These are phyloP conservation scores for Globicephala melas DNA, from an alignment of 2,113 vertebrate genomes.

Conservation along the genomic window DNA sequence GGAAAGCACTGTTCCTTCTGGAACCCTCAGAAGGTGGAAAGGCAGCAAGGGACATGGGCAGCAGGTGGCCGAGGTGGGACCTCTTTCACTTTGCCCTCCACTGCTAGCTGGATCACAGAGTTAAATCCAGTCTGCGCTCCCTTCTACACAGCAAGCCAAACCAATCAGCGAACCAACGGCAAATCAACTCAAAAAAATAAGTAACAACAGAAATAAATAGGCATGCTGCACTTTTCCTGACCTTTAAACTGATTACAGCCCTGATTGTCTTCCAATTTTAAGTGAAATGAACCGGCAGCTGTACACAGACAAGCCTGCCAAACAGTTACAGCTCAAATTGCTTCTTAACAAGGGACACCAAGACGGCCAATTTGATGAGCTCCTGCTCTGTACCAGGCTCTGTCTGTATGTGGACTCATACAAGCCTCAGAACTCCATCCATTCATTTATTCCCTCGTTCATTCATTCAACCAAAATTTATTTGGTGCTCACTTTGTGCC, in stretches of 20 bases:
- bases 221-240: neutral
- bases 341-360: neutral
- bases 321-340: neutral
- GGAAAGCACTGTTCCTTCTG: neutral
- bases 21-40: neutral
- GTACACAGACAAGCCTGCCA: neutral
- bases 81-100: neutral
- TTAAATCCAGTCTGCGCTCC: neutral
- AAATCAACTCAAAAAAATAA: neutral
- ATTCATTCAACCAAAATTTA: neutral
- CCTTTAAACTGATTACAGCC: constrained; percentile 28
- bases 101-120: neutral
- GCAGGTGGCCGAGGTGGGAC: neutral
- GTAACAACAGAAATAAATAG: neutral
- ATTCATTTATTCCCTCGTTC: neutral
- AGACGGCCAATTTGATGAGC: neutral
- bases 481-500: neutral
- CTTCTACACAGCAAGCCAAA: neutral
- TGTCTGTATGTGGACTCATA: neutral
- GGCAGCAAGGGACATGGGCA: neutral
- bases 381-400: neutral
- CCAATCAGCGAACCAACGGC: neutral
- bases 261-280: neutral
- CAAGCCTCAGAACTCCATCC: neutral
- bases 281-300: neutral